Base-by-base conservation (phyloP, 2,888 invertebrate genomes). In the Pimpla rufipes region DNA sequence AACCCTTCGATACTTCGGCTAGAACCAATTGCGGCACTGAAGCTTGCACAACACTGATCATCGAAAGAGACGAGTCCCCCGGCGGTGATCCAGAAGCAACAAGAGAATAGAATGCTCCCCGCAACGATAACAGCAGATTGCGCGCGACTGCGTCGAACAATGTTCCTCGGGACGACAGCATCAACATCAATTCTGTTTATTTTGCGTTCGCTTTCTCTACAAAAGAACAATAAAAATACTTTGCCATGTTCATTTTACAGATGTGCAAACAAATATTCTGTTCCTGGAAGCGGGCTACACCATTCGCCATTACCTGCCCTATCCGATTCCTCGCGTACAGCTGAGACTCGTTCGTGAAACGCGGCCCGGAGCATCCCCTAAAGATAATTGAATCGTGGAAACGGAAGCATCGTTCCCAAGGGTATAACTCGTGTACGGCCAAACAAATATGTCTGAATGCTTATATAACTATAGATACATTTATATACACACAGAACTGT, bases 341-440 rank as follows among this genome's bases (percentile, higher is more conserved):
- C 35, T n/a, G n/a, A 8, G 10, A 18, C 62, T 21, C 40, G 11
- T 3, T 42, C 5, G 40, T 8, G 21, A 21, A 40, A 40, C 1
- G 11, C 64, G n/a, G 62, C 40, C 18, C 5, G 10, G 18, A 62
- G 40, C 40, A 21, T 64, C 40, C 18, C 40, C 10, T 13, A 18
- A 64, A 42, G 18, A 64, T 64, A 64, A 64, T 64, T 64, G 64
- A 64, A 42, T 64, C 40, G 64, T 64, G 64, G 64, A 42, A 64
- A 64, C 18, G 64, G 42, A 42, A 64, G 40, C 40, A 64, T 40
- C 21, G 11, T 37, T 42, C 42, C 21, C 35, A 21, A 3, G n/a
- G 18, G 37, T 62, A 18, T 37, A 62, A 21, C 21, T 64, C 42
- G 40, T 42, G 3, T 40, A 16, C 16, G 18, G n/a, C 11, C 29